Evolutionary conservation across 2,888 invertebrate genomes (phyloP), one percentile per base, ranked within the genome.

Genomic region (Abrostola triplasia): DNA sequence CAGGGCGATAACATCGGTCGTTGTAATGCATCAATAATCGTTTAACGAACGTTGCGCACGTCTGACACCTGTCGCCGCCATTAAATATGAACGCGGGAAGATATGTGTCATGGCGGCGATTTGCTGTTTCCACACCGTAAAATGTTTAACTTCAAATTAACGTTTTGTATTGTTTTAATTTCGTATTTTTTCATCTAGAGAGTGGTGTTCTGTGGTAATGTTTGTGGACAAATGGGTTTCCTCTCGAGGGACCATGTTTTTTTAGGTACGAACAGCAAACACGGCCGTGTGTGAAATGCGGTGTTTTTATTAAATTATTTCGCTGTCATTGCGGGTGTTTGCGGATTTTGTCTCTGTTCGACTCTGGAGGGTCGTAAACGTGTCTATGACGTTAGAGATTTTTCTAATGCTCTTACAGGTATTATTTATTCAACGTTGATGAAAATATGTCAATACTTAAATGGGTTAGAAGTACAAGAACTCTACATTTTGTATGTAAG

Each of bases 61-160:
- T 79, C 84, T 84, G 87, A 88, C 93, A 93, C 92, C 92, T 92
- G 92, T 92, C 92, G 91, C 81, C 82, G 86, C 81, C 87, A 91
- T 92, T 90, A 90, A 89, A 88, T 86, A 90, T 90, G 87, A 77
- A 90, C 87, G 89, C 88, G 89, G 87, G 89, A 90, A 89, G 88
- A 88, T 87, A 86, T 82, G 86, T 88, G 90, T 91, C 90, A 92
- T 91, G 90, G 91, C 90, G 86, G 77, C 87, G 76, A 82, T 85
- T 84, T 84, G 83, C 88, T 86, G 85, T 72, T 78, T 67, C 66
- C 57, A 60, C 64, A 67, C 67, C 73, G 71, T 79, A 70, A 80
- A 77, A 73, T 76, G 76, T 77, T 77, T 77, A 77, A 73, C 73
- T 80, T 76, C 60, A 75, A 71, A 76, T 76, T 72, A 66, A 72